phyloP scores from a whole-genome alignment of 2,888 invertebrate genomes.

The Yponomeuta cagnagella region DNA sequence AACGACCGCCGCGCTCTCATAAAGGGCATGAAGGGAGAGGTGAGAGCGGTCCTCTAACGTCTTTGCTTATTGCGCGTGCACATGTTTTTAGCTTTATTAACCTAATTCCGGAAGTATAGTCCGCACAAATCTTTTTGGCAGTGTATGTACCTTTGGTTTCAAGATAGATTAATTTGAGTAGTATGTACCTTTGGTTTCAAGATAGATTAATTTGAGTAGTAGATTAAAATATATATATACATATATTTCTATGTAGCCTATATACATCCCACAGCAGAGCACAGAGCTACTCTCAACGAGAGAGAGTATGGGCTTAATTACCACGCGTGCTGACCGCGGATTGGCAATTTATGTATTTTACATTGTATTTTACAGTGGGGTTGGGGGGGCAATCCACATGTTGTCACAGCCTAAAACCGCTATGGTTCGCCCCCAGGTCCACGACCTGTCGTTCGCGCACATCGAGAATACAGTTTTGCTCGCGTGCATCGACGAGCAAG shows the following conservation, averaged over 20 bases:
- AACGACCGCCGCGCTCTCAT: conserved; percentile 85
- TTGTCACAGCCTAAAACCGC: neutral
- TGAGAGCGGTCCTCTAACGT: conserved; percentile 23
- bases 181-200: too few species aligned
- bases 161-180: too few species aligned
- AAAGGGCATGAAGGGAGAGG: conserved; percentile 88
- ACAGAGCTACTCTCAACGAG: neutral
- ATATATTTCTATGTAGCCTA: too few species aligned
- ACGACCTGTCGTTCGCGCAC: conserved; percentile 94
- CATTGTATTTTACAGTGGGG: neutral
- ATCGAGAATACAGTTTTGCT: conserved; percentile 85
- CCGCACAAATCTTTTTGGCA: too few species aligned
- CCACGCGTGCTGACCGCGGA: neutral
- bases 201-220: too few species aligned
- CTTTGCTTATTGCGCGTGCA: neutral
- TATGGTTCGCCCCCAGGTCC: conserved; percentile 71
- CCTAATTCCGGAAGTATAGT: too few species aligned
- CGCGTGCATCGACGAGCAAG: conserved; percentile 91
- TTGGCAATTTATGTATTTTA: too few species aligned
- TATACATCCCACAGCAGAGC: neutral
- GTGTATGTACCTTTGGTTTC: too few species aligned
- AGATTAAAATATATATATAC: too few species aligned
- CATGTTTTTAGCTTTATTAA: neutral
- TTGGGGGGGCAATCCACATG: too few species aligned
- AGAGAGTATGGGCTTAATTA: neutral